Conservation (phyloP, 2,888 invertebrate species). For the Synanthedon formicaeformis region DNA sequence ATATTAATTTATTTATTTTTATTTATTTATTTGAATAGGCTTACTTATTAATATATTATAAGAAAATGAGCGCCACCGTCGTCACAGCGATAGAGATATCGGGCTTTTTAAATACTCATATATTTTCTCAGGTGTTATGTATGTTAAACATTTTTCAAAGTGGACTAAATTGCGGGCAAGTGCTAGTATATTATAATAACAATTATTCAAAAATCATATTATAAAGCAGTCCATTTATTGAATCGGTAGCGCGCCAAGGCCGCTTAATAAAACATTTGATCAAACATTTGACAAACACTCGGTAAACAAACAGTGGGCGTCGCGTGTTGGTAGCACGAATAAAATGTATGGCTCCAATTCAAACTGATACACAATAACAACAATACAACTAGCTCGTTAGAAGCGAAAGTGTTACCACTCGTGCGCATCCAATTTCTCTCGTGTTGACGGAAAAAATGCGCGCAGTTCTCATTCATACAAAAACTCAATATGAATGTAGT, state of each 20-base stretch:
- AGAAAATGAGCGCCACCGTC: no score
- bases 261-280: neutral
- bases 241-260: neutral
- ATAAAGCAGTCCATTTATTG: no score
- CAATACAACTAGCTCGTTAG: neutral
- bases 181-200: no score
- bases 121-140: no score
- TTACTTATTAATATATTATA: no score
- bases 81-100: no score
- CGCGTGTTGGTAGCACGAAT: neutral
- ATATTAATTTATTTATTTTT: no score
- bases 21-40: no score
- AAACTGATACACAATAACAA: neutral
- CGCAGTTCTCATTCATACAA: slow-evolving; percentile 5
- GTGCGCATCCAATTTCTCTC: slow-evolving; percentile 47
- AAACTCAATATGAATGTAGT: slow-evolving; percentile 4
- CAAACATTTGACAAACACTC: neutral
- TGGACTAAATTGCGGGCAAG: no score
- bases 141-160: no score
- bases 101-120: no score
- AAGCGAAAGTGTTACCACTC: slow-evolving; percentile 54
- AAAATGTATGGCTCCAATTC: neutral
- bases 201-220: no score
- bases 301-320: neutral
- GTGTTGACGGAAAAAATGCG: slow-evolving; percentile 7